A percentile compares a stretch with the other conserved stretches of the same genome.
These are phyloP conservation scores for Tichodroma muraria DNA, from an alignment of 2,113 vertebrate genomes.

Conservation along the genomic window DNA sequence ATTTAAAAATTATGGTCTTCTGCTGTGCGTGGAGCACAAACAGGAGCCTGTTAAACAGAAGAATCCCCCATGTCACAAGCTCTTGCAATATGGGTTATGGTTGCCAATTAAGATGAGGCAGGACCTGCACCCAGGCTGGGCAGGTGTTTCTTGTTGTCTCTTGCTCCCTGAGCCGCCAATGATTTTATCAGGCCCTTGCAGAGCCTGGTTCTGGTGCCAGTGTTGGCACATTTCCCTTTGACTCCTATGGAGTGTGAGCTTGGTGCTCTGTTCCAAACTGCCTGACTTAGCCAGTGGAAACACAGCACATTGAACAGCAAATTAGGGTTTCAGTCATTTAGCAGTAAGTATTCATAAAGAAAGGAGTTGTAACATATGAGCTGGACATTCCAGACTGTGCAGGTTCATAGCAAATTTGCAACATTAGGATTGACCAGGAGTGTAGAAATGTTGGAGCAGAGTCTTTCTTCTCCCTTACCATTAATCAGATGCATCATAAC, in stretches of 20 bases:
- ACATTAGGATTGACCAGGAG: not conserved
- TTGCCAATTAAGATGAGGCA: not conserved
- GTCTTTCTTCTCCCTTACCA: not conserved
- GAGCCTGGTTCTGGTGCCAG: not conserved
- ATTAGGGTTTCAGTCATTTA: not conserved
- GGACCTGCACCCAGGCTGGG: not conserved
- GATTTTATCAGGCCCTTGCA: not conserved
- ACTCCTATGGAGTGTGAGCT: fast-evolving
- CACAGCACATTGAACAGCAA: not conserved
- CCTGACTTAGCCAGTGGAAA: not conserved
- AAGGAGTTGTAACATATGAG: not conserved
- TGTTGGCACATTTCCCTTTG: not conserved
- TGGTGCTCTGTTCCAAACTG: not conserved
- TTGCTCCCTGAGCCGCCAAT: not conserved
- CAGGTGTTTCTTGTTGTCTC: not conserved
- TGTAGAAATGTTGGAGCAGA: not conserved
- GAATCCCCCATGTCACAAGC: not conserved
- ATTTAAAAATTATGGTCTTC: not conserved
- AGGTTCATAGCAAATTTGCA: not conserved
- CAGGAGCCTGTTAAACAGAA: not conserved
- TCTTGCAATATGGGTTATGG: not conserved
- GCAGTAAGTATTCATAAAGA: not conserved
- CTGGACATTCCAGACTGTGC: not conserved
- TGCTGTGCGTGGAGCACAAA: not conserved
- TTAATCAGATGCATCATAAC: not conserved